These are phyloP conservation scores for Atta cephalotes DNA, from an alignment of 1,140 invertebrate species.

Conservation along the genomic window DNA sequence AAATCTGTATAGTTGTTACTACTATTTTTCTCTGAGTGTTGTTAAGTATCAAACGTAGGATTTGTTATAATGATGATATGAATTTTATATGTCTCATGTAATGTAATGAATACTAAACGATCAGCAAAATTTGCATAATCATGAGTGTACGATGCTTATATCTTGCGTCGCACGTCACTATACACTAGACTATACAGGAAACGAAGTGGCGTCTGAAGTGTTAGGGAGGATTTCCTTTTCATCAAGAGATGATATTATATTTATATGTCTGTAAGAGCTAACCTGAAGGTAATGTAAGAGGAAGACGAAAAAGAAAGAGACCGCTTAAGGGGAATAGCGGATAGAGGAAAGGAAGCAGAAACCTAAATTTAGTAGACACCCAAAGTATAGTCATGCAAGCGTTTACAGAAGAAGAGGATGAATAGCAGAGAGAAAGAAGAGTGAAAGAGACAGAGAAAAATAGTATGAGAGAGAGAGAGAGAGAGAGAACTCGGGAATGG, in stretches of 20 bases:
- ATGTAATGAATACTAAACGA: background rate
- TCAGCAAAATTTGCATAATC: background rate
- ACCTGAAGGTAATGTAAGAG: slow-evolving; percentile 10
- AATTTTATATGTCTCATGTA: background rate
- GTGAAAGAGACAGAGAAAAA: slow-evolving; percentile 33
- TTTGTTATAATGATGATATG: background rate
- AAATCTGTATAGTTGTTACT: too few species aligned
- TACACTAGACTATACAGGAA: background rate
- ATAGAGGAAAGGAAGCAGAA: slow-evolving; percentile 54
- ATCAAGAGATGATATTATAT: slow-evolving; percentile 30
- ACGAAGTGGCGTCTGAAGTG: slow-evolving; percentile 75
- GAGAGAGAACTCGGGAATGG: slow-evolving; percentile 38
- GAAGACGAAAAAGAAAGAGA: slow-evolving; percentile 38
- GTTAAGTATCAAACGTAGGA: background rate
- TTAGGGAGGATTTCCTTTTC: slow-evolving; percentile 75
- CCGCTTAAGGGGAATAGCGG: background rate
- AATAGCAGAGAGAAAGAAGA: slow-evolving; percentile 40
- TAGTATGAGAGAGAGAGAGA: slow-evolving; percentile 48
- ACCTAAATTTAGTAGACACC: slow-evolving; percentile 80
- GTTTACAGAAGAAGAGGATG: slow-evolving; percentile 42
- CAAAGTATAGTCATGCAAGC: slow-evolving; percentile 70
- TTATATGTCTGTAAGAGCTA: slow-evolving; percentile 42
- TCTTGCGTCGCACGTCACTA: slow-evolving; percentile 16
- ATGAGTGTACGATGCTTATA: slow-evolving; percentile 28
- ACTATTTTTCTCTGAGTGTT: too few species aligned